Percentiles rank a stretch among this genome's conserved stretches.
phyloP scores from a whole-genome alignment of 2,888 invertebrate genomes.

The Matsumyia berberina region DNA sequence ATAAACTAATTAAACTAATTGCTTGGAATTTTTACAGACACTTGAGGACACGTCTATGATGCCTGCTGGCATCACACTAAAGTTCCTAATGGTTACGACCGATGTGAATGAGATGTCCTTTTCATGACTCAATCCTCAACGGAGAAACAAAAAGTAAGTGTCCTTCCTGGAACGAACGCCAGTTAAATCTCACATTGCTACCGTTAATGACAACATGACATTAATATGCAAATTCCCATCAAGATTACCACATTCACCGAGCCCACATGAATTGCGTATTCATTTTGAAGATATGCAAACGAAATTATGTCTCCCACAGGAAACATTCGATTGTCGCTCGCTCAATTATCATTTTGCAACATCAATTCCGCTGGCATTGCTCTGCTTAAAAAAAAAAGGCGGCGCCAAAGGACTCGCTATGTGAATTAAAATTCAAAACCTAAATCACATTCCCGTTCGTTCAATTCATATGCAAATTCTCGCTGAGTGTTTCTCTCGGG shows the following conservation, averaged over 20 bases:
- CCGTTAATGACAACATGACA: constrained; percentile 12
- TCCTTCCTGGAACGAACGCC: constrained; percentile 4
- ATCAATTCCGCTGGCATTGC: background rate
- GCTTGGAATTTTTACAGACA: background rate
- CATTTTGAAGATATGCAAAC: background rate
- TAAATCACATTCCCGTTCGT: constrained; percentile 20
- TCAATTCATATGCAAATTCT: constrained; percentile 51
- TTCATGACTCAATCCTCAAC: too few relatives aligned
- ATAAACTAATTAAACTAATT: constrained; percentile 22
- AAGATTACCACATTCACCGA: background rate
- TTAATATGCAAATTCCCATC: constrained; percentile 29
- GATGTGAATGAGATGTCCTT: too few relatives aligned
- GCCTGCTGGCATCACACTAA: too few relatives aligned
- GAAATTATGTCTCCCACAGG: constrained; percentile 14
- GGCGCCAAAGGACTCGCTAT: background rate
- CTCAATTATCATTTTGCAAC: constrained; percentile 27
- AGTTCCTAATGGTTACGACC: too few relatives aligned
- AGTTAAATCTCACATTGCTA: constrained; percentile 14
- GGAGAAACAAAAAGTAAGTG: background rate
- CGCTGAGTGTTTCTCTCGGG: constrained; percentile 6
- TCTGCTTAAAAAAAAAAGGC: constrained; percentile 11
- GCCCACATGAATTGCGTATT: constrained; percentile 4
- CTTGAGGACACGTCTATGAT: background rate
- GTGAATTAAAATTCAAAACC: constrained; percentile 39
- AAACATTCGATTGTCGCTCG: background rate